Percentiles rank a stretch among this genome's conserved stretches.
phyloP scores from a whole-genome alignment of 2,888 invertebrate species.

The Tenodera sinensis region DNA sequence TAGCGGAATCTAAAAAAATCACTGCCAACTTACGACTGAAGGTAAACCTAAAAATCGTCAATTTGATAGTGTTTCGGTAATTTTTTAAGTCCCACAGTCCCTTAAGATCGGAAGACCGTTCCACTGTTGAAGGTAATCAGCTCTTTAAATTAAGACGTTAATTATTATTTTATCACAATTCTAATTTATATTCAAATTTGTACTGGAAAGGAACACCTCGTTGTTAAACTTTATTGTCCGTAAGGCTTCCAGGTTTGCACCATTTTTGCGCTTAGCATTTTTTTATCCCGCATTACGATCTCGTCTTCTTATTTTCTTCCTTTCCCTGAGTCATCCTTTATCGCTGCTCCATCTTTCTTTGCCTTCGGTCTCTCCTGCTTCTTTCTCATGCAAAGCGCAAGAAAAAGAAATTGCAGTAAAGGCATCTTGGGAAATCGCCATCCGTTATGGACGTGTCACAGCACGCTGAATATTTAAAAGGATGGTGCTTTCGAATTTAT shows the following conservation, averaged over 20 bases:
- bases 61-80: too few species aligned
- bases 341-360: background rate
- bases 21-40: too few species aligned
- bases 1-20: too few species aligned
- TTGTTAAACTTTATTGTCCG: background rate
- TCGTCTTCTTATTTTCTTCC: background rate
- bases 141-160: too few species aligned
- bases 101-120: too few species aligned
- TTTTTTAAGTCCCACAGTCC: too few species aligned
- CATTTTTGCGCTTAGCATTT: conserved; percentile 11
- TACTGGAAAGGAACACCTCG: too few species aligned
- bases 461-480: conserved; percentile 30
- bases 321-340: background rate
- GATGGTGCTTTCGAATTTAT: conserved; percentile 12
- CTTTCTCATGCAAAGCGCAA: conserved; percentile 39
- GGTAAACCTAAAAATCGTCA: too few species aligned
- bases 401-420: conserved; percentile 23
- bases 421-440: conserved; percentile 32
- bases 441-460: conserved; percentile 28
- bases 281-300: background rate
- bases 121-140: too few species aligned
- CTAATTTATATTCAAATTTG: too few species aligned
- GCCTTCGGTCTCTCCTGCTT: conserved; percentile 32
- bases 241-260: background rate
- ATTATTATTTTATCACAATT: too few species aligned